These are phyloP conservation scores for Microchrysa polita DNA, from an alignment of 2,888 invertebrate genomes.

Conservation along the genomic window DNA sequence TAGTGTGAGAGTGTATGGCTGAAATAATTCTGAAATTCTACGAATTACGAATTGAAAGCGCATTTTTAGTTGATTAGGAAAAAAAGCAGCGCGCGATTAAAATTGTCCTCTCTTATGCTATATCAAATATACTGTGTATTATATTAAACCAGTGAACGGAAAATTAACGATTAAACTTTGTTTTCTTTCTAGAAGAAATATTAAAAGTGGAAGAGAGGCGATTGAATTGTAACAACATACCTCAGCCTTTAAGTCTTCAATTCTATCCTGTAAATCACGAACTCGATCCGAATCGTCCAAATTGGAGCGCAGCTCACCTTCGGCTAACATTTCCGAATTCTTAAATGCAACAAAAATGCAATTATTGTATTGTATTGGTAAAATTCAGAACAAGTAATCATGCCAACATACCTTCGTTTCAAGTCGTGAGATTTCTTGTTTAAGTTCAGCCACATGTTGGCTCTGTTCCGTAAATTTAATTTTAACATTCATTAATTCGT, in stretches of 20 bases:
- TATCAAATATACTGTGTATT: conserved; percentile 32
- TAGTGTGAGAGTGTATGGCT: too few species aligned
- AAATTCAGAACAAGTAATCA: conserved; percentile 3
- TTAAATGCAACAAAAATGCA: conserved; percentile 61
- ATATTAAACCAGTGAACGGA: conserved; percentile 38
- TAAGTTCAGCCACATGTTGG: conserved; percentile 91
- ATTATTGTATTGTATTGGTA: not conserved
- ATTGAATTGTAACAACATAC: conserved; percentile 66
- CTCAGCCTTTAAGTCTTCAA: conserved; percentile 93
- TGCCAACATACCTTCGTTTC: conserved; percentile 79
- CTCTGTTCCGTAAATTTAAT: conserved; percentile 95
- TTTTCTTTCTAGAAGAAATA: conserved; percentile 49
- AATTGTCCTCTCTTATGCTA: not conserved
- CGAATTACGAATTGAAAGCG: conserved; percentile 33
- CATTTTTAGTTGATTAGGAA: not conserved
- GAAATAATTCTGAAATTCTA: conserved; percentile 35
- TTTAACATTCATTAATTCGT: conserved; percentile 91
- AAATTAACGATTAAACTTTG: conserved; percentile 36
- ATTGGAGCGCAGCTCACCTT: conserved; percentile 88
- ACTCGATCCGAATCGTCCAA: conserved; percentile 87
- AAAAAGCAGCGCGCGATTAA: conserved; percentile 24
- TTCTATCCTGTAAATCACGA: conserved; percentile 89
- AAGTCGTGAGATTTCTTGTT: conserved; percentile 91
- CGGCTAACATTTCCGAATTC: conserved; percentile 95
- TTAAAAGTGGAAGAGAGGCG: conserved; percentile 6